Evolutionary conservation across 2,113 vertebrate species (phyloP), one percentile per base, ranked within the genome.

Genomic region (Anseranas semipalmata): DNA sequence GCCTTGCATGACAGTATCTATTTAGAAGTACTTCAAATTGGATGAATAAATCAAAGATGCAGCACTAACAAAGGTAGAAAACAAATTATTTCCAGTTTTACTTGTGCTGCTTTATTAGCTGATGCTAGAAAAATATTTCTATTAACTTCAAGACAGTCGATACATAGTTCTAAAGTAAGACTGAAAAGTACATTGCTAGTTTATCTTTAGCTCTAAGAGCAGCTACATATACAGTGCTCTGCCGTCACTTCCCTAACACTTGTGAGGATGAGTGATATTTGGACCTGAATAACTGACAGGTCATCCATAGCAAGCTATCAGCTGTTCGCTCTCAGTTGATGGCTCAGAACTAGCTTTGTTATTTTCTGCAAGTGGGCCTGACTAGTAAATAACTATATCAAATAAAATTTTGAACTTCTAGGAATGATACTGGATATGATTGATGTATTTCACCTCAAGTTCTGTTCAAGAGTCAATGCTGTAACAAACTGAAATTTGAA

Each of bases 191-290:
- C 32, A 30, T 60, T 39, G 50, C 35, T 80, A 70, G 33, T 33
- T 91, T 91, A 91, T 72, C 43, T 75, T 78, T 56, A 90, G 87
- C 71, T 70, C 45, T 45, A 76, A 63, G 48, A 63, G 37, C 7
- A 83, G 63, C 59, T 90, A 90, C 68, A 70, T 76, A 88, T 66
- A 62, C 7, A 53, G 50, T 77, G 71, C 85, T 95, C 88, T 93
- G 94, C 41, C 84, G 55, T 77, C 83, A 83, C n/a, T 90, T 83
- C 75, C 55, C 3, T 50, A 53, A 80, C 78, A 83, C 55, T 89
- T 46, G 39, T 8, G 22, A 91, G 43, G 87, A 56, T 79, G 39
- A 73, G 45, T n/a, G 58, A 18, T 50, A 85, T 13, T 62, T 75
- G 53, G 35, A 85, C 56, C 33, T 58, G 63, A 60, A 15, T 60